These are phyloP conservation scores for Aplodontia rufa DNA, from an alignment of 2,113 vertebrate species.

Conservation along the genomic window DNA sequence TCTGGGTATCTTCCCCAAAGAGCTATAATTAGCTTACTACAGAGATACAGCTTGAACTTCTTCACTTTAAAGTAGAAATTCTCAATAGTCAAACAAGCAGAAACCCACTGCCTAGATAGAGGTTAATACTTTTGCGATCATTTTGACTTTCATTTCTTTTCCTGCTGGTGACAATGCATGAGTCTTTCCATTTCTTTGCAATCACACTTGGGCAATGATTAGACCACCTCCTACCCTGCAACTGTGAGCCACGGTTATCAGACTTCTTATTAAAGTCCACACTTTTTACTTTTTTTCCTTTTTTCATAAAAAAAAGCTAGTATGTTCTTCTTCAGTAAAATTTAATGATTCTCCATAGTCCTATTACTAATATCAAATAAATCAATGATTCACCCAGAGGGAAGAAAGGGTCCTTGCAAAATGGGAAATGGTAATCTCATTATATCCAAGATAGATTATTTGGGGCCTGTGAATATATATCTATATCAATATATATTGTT, in stretches of 20 bases:
- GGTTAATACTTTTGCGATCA: slow-evolving; percentile 35
- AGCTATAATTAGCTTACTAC: too few relatives aligned
- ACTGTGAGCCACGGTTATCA: background rate
- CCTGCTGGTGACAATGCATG: fast-evolving
- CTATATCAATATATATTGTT: slow-evolving; percentile 44
- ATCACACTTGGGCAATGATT: background rate
- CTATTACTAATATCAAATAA: slow-evolving; percentile 64
- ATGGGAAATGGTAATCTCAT: slow-evolving; percentile 44
- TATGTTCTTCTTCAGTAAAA: slow-evolving; percentile 63
- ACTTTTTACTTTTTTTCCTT: background rate
- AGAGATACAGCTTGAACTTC: too few relatives aligned
- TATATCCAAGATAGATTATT: slow-evolving; percentile 68
- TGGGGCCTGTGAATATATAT: slow-evolving; percentile 42
- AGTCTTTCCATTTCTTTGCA: background rate
- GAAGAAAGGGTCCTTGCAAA: slow-evolving; percentile 63
- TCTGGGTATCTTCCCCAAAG: too few relatives aligned
- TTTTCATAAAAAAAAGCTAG: slow-evolving; percentile 52
- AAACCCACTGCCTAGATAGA: background rate
- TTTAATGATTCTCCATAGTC: background rate
- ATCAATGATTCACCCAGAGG: slow-evolving; percentile 50
- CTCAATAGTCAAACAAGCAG: background rate
- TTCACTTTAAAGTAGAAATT: background rate
- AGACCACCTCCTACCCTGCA: background rate
- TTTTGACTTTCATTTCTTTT: background rate
- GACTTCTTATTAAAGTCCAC: background rate